These are phyloP conservation scores for Halcyon badia DNA, from an alignment of 2,797 vertebrate genomes.

Conservation along the genomic window DNA sequence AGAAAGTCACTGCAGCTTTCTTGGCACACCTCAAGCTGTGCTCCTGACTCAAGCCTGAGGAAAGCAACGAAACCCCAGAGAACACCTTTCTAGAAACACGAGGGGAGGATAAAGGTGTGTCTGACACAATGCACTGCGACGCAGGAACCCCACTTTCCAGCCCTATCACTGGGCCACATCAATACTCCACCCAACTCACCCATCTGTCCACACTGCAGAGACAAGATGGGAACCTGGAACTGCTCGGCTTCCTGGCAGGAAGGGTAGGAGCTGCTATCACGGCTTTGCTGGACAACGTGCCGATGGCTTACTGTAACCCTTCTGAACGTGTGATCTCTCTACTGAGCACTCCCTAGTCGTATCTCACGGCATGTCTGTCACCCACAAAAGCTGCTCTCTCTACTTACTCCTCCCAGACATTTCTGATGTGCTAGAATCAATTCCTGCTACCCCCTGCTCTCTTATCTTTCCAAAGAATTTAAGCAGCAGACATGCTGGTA, in stretches of 20 bases:
- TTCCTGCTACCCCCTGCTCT: background rate
- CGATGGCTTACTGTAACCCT: background rate
- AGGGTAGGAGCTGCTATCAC: background rate
- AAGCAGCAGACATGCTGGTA: background rate
- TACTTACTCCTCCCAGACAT: background rate
- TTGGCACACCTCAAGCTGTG: background rate
- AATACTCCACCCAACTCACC: background rate
- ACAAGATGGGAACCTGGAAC: background rate
- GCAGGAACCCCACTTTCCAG: background rate
- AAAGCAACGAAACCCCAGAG: background rate
- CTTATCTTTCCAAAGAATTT: background rate
- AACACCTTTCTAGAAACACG: background rate
- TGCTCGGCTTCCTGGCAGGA: background rate
- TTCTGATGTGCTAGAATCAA: background rate
- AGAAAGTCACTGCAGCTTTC: background rate
- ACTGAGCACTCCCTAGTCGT: background rate
- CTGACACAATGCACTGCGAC: background rate
- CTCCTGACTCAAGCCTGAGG: background rate
- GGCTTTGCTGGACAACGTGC: background rate
- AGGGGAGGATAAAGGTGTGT: background rate
- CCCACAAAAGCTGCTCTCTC: background rate
- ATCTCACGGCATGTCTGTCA: background rate
- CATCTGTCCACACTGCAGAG: background rate
- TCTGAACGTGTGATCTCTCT: fast-evolving
- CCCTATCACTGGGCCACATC: background rate